A percentile compares a stretch with the other conserved stretches of the same genome.
These are phyloP conservation scores for Philopedon plagiatum DNA, from an alignment of 2,888 invertebrate species.

Conservation along the genomic window DNA sequence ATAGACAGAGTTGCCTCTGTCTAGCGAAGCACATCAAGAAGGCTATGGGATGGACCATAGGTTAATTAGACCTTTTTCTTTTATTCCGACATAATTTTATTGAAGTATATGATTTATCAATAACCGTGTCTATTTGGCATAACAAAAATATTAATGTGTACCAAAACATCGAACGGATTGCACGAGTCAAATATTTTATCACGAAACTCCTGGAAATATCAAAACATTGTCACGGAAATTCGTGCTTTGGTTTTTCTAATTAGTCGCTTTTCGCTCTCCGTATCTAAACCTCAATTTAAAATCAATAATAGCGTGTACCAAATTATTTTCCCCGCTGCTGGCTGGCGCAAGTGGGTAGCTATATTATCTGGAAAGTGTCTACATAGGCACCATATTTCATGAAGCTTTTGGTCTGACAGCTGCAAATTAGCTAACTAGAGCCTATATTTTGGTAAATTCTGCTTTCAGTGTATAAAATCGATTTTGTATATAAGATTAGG, in stretches of 20 bases:
- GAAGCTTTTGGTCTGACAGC: conserved; percentile 49
- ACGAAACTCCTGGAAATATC: conserved; percentile 33
- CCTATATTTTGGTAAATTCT: conserved; percentile 48
- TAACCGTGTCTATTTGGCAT: too few species aligned
- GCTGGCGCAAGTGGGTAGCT: conserved; percentile 42
- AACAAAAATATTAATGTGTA: not conserved
- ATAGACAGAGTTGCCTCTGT: too few species aligned
- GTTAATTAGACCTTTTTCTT: too few species aligned
- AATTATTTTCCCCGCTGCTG: conserved; percentile 45
- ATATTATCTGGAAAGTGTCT: conserved; percentile 50
- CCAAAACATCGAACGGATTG: conserved; percentile 3
- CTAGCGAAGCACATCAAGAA: too few species aligned
- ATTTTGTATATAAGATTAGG: conserved; percentile 27
- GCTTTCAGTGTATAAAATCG: conserved; percentile 40
- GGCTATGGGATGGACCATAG: too few species aligned
- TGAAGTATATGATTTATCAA: too few species aligned
- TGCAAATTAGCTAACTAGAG: conserved; percentile 50
- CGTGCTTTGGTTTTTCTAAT: conserved; percentile 40
- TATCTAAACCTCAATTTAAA: conserved; percentile 41
- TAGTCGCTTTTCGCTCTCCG: conserved; percentile 34
- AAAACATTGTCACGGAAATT: conserved; percentile 42
- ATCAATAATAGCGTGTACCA: conserved; percentile 48
- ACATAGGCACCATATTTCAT: conserved; percentile 51
- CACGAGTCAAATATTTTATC: conserved; percentile 7
- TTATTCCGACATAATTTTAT: too few species aligned